Evolutionary conservation across 1,140 invertebrate genomes (phyloP).

Genomic region (Harpegnathos saltator): DNA sequence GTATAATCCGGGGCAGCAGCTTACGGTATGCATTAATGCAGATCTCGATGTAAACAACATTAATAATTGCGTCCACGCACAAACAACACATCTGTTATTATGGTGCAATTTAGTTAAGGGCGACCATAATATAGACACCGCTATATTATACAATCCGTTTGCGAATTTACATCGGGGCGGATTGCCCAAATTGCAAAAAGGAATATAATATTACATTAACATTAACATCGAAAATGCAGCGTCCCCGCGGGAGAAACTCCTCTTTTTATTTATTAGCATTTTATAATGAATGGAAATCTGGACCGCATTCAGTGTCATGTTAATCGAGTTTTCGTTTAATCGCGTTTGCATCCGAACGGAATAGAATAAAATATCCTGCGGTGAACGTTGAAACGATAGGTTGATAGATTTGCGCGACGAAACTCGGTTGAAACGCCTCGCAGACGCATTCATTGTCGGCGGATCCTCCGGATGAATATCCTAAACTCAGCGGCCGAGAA

Average conservation of each 20-base stretch:
- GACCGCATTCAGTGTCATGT: background rate
- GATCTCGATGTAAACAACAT: too few species aligned
- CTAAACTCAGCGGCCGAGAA: background rate
- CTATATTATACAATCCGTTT: background rate
- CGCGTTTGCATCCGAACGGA: constrained; percentile 19
- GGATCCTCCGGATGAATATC: background rate
- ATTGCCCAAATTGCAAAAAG: too few species aligned
- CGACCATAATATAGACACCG: background rate
- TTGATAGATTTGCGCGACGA: background rate
- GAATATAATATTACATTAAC: too few species aligned
- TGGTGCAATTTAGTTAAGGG: too few species aligned
- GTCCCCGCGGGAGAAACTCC: too few species aligned
- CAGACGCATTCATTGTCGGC: background rate
- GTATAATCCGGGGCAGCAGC: background rate
- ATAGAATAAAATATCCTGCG: constrained; percentile 28
- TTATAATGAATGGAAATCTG: background rate
- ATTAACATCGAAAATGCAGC: too few species aligned
- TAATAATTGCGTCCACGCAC: too few species aligned
- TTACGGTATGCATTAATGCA: background rate
- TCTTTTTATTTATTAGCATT: background rate
- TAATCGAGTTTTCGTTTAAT: constrained; percentile 33
- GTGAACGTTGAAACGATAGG: background rate
- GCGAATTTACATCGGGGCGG: background rate
- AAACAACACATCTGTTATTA: too few species aligned
- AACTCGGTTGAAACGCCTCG: background rate